These are phyloP conservation scores for Enteromius trimaculatus DNA, from an alignment of 2,797 vertebrate species.

Conservation along the genomic window DNA sequence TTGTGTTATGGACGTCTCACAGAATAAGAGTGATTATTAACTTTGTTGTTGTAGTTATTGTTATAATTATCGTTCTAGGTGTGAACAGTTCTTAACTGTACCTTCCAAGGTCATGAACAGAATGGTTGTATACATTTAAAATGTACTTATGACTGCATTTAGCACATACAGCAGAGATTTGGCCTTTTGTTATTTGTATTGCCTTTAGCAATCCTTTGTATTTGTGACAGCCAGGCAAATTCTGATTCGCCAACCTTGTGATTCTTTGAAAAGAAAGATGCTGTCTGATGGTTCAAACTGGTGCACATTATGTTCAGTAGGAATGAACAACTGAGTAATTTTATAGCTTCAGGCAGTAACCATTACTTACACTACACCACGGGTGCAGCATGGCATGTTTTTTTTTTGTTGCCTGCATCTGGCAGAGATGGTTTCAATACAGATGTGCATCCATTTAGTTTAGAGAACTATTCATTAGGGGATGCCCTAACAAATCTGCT, in stretches of 20 bases:
- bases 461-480: slow-evolving; percentile 24
- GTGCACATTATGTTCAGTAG: not conserved
- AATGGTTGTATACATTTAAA: not conserved
- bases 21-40: not conserved
- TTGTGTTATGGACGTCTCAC: not conserved
- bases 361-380: not conserved
- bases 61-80: not conserved
- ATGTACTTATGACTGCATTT: not conserved
- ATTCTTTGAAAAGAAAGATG: not conserved
- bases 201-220: not conserved
- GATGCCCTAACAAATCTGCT: slow-evolving; percentile 33
- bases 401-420: not conserved
- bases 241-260: not conserved
- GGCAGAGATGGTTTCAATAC: slow-evolving; percentile 14
- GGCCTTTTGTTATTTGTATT: not conserved
- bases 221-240: not conserved
- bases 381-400: not conserved
- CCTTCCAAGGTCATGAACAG: slow-evolving; percentile 45
- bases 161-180: not conserved
- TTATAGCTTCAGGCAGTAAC: not conserved
- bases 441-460: slow-evolving; percentile 34
- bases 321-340: not conserved
- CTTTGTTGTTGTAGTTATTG: not conserved
- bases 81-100: slow-evolving; percentile 8
- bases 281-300: not conserved